phyloP scores from a whole-genome alignment of 2,888 invertebrate genomes.

The Amphipyra berbera region DNA sequence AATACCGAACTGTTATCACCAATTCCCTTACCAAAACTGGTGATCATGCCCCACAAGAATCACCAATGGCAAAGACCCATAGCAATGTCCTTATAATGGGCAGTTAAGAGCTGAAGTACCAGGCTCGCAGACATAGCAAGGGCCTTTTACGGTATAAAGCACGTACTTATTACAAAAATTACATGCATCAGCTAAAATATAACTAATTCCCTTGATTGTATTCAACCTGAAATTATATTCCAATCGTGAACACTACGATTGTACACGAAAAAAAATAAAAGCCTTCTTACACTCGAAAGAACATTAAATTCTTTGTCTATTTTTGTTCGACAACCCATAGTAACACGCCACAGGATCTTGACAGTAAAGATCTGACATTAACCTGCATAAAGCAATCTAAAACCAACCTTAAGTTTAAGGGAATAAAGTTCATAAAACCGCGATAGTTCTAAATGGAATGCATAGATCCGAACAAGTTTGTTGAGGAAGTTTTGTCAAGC shows the following conservation, averaged over 20 bases:
- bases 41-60: no score
- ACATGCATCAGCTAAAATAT: constrained; percentile 29
- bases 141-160: constrained; percentile 11
- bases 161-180: constrained; percentile 47
- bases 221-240: constrained; percentile 59
- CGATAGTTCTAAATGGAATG: constrained; percentile 59
- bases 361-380: constrained; percentile 76
- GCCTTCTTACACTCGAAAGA: constrained; percentile 78
- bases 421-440: constrained; percentile 41
- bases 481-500: constrained; percentile 36
- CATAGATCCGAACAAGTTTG: constrained; percentile 57
- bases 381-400: constrained; percentile 52
- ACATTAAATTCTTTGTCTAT: constrained; percentile 82
- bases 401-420: constrained; percentile 47
- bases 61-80: no score
- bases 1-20: no score
- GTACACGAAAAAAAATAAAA: constrained; percentile 69
- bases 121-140: constrained; percentile 23
- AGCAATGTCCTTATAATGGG: neutral
- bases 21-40: no score
- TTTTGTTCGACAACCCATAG: constrained; percentile 84
- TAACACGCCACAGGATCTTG: constrained; percentile 77
- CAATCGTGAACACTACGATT: constrained; percentile 61
- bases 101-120: constrained; percentile 9
- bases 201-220: constrained; percentile 38